Conservation (phyloP, 2,797 vertebrate species). For the Coregonus sp. region DNA sequence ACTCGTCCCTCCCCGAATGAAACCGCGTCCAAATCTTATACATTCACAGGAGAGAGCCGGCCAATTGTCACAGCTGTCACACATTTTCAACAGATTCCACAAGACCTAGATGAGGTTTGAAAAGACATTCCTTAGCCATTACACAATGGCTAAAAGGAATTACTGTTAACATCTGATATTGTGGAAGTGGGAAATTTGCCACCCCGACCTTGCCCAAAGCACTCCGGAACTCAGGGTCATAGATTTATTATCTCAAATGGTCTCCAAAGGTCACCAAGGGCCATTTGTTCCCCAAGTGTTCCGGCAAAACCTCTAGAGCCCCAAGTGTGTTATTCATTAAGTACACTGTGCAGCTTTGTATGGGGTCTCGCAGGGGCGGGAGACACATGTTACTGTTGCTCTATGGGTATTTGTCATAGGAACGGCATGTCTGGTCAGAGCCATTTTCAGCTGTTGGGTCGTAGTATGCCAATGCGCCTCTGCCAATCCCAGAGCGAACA, state of each 20-base stretch:
- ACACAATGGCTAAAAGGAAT: constrained; percentile 94
- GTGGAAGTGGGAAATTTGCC: constrained; percentile 94
- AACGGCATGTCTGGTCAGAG: constrained; percentile 90
- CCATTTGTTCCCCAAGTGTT: constrained; percentile 29
- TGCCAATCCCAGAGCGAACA: constrained; percentile 76
- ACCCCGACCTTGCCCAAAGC: constrained; percentile 91
- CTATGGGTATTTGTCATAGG: constrained; percentile 87
- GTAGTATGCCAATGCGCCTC: constrained; percentile 80
- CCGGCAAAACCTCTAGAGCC: constrained; percentile 58
- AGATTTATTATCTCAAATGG: constrained; percentile 90
- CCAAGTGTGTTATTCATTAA: constrained; percentile 83
- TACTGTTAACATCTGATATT: constrained; percentile 97
- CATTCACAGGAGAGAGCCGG: constrained; percentile 80
- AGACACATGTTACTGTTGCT: constrained; percentile 87
- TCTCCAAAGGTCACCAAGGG: constrained; percentile 79
- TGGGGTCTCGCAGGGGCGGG: constrained; percentile 61
- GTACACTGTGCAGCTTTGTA: constrained; percentile 67
- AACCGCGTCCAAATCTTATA: constrained; percentile 82
- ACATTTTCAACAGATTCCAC: constrained; percentile 98
- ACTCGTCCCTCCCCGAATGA: constrained; percentile 69
- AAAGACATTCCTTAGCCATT: constrained; percentile 92
- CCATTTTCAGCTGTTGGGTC: constrained; percentile 90
- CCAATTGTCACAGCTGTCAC: constrained; percentile 95
- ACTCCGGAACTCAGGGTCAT: constrained; percentile 87
- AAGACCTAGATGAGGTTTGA: constrained; percentile 86